A percentile compares a stretch with the other conserved stretches of the same genome.
phyloP scores from a whole-genome alignment of 2,888 invertebrate genomes.

The Ypsolopha sequella region DNA sequence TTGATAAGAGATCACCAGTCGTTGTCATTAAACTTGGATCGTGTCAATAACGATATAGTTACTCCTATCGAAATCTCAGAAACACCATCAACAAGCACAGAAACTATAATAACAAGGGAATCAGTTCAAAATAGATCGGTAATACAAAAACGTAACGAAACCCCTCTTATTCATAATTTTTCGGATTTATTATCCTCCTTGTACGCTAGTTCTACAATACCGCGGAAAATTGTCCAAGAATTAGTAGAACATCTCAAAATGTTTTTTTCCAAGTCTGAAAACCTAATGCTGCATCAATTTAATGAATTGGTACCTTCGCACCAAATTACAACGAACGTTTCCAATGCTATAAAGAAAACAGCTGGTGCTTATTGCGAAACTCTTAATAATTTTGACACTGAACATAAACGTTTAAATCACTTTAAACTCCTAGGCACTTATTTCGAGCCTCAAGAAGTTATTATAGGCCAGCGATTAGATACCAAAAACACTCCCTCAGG shows the following conservation, averaged over 20 bases:
- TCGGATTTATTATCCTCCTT: conserved; percentile 1
- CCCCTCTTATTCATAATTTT: conserved; percentile 3
- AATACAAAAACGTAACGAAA: too few species aligned
- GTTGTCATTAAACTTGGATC: too few species aligned
- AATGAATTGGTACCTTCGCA: conserved; percentile 1
- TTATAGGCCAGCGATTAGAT: conserved; percentile 4
- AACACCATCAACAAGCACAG: too few species aligned
- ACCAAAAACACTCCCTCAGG: neutral
- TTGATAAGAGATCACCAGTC: too few species aligned
- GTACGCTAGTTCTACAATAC: conserved; percentile 5
- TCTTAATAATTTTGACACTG: conserved; percentile 3
- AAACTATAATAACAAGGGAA: too few species aligned
- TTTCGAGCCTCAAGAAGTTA: conserved; percentile 3
- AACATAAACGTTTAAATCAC: conserved; percentile 5
- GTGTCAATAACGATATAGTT: too few species aligned
- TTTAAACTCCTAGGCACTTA: conserved; percentile 7
- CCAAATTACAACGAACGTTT: conserved; percentile 1
- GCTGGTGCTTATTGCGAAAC: neutral
- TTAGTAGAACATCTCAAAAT: conserved; percentile 2
- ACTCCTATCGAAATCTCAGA: too few species aligned
- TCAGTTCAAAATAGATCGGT: too few species aligned
- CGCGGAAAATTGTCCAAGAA: conserved; percentile 4
- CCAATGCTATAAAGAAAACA: neutral
- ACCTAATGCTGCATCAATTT: neutral
- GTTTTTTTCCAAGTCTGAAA: conserved; percentile 1